Conservation (phyloP, 1,140 invertebrate species). For the Polypedilum pembai region DNA sequence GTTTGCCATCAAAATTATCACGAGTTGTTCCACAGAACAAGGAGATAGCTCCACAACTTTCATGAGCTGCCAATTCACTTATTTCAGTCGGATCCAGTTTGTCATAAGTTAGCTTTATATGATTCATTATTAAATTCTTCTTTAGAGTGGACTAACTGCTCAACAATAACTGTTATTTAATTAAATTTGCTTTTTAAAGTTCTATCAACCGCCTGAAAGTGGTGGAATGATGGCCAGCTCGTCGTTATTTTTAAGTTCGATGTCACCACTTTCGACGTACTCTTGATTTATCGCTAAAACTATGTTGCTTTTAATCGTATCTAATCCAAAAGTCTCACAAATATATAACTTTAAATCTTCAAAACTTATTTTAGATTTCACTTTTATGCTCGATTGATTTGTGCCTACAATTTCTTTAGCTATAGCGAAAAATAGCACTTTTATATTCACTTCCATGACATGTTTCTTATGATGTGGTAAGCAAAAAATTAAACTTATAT, state of each 20-base stretch:
- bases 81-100: conserved; percentile 63
- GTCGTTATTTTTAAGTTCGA: conserved; percentile 54
- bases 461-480: too few species aligned
- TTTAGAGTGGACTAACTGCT: too few species aligned
- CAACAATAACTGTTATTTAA: too few species aligned
- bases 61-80: conserved; percentile 56
- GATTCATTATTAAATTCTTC: conserved; percentile 53
- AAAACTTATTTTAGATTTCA: conserved; percentile 48
- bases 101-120: conserved; percentile 59
- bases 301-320: conserved; percentile 59
- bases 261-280: conserved; percentile 53
- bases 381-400: conserved; percentile 46
- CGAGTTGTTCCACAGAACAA: conserved; percentile 87
- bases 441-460: conserved; percentile 46
- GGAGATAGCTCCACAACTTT: conserved; percentile 78
- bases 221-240: conserved; percentile 81
- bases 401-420: conserved; percentile 68
- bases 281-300: conserved; percentile 76
- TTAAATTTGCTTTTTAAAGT: too few species aligned
- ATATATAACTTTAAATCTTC: conserved; percentile 52
- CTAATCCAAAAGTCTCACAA: conserved; percentile 53
- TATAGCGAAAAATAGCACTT: conserved; percentile 79
- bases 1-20: conserved; percentile 80
- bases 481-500: too few species aligned
- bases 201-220: conserved; percentile 67